Base-by-base conservation (phyloP, 2,888 invertebrate species). In the Mycalesis mineus region DNA sequence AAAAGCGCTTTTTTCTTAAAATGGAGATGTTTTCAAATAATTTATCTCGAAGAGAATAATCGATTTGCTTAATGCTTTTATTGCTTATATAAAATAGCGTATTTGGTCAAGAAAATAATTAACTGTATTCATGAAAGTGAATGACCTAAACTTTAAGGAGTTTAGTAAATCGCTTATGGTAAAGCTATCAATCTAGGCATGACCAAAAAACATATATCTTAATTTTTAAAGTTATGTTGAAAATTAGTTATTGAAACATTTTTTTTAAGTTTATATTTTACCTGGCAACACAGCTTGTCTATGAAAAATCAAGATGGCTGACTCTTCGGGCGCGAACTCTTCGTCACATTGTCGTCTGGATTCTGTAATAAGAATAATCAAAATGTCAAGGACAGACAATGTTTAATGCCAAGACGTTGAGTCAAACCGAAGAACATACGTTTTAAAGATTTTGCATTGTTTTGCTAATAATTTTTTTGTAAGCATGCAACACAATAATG, bases 271-370 rank as follows among this genome's bases (percentile, higher is more conserved):
- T 22, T 22, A 4, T 22, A 22, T 22, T 14, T 13, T 29, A 50
- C 50, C 51, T 48, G 31, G 6, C 15, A 44, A 52, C 14, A 51
- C 42, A 49, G 50, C 50, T 63, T 45, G 22, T 52, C 33, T 28
- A 7, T 31, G 40, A 47, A 50, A 41, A 49, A 11, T 75, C 74
- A 80, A 84, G 77, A 82, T 82, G 80, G 78, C 74, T 65, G 73
- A 72, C 66, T 68, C 63, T 74, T 65, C 70, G 64, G 70, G 72
- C 70, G 69, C 65, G 68, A 68, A 69, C 71, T 63, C 73, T 62
- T 72, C 76, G 78, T 85, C 84, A 80, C 84, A 85, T 85, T 73
- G 81, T 83, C 79, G 78, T 74, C 78, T 80, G 72, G 73, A 74
- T 75, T 75, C 86, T 86, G 82, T 9, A 85, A 86, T 78, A 84